A percentile compares a stretch with the other conserved stretches of the same genome.
These are phyloP conservation scores for Eilema sororculum DNA, from an alignment of 2,888 invertebrate species.

Conservation along the genomic window DNA sequence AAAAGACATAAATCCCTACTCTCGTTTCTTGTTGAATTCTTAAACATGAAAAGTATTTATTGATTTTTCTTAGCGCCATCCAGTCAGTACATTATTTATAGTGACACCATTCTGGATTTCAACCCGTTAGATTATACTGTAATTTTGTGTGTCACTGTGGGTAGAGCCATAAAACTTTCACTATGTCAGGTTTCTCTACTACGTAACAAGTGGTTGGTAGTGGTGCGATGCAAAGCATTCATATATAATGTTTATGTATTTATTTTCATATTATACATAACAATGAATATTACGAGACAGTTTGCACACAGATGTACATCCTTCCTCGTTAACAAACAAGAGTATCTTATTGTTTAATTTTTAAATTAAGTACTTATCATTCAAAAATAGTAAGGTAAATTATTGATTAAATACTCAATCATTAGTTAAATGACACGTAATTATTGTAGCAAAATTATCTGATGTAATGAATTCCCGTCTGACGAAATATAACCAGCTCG, in stretches of 20 bases:
- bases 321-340: neutral
- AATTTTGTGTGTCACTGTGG: constrained; percentile 62
- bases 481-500: constrained; percentile 40
- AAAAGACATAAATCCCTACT: neutral
- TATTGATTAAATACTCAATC: neutral
- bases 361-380: neutral
- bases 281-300: neutral
- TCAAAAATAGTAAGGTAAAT: neutral
- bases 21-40: neutral
- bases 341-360: neutral
- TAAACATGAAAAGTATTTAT: constrained; percentile 14
- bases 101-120: constrained; percentile 45
- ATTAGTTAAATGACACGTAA: neutral
- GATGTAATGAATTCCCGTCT: constrained; percentile 52
- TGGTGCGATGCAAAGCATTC: constrained; percentile 59
- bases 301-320: neutral
- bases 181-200: constrained; percentile 76
- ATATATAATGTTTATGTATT: constrained; percentile 33
- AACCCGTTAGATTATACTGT: constrained; percentile 49
- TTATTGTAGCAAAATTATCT: constrained; percentile 13
- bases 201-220: constrained; percentile 71
- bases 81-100: constrained; percentile 24
- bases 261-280: constrained; percentile 7
- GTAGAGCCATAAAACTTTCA: constrained; percentile 75
- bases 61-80: constrained; percentile 16